Base-by-base conservation (phyloP, 2,888 invertebrate species). In the Julus scandinavius region DNA sequence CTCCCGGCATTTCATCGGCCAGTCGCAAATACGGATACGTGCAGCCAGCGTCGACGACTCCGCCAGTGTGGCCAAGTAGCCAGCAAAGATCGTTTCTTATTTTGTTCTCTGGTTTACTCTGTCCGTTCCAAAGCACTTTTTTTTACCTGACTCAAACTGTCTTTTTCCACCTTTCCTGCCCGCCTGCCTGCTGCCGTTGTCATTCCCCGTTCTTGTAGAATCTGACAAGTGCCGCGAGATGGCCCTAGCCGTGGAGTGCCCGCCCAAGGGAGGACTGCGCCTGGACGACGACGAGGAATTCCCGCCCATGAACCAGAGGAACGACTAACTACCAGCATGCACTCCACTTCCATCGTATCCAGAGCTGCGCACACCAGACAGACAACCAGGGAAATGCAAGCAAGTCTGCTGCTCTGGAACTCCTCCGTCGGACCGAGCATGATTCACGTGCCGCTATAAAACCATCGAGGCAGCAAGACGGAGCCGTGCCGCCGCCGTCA, bases 241-340 rank as follows among this genome's bases (percentile, higher is more conserved):
- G 94, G 87, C 88, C 40, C 95, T 96, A 94, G 87, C 89, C n/a
- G 94, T 95, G 90, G 95, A 95, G 92, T 94, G 94, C 87, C 94
- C 96, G 88, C 94, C 95, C 89, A 94, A 94, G 91, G 95, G 94
- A 89, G 93, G 94, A 90, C 95, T 95, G 93, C 95, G 96, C 92
- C 94, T 97, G 92, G 95, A 96, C 92, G 96, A 97, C 93, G 96
- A 96, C 90, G 93, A 94, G 90, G 96, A 97, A 93, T 97, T 96
- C 93, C 97, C 97, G 90, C 96, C 97, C 90, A 95, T 96, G 91
- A 95, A 94, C 88, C 94, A 95, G 89, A 92, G 92, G 90, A 91
- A 90, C 88, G 91, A 92, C 88, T 7, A 41, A 85, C 20, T 9
- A 2, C 85, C 85, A 15, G 72, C 15, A 17, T 17, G 58, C 58